Base-by-base conservation (phyloP, 2,113 vertebrate species). In the Physeter macrocephalus region DNA sequence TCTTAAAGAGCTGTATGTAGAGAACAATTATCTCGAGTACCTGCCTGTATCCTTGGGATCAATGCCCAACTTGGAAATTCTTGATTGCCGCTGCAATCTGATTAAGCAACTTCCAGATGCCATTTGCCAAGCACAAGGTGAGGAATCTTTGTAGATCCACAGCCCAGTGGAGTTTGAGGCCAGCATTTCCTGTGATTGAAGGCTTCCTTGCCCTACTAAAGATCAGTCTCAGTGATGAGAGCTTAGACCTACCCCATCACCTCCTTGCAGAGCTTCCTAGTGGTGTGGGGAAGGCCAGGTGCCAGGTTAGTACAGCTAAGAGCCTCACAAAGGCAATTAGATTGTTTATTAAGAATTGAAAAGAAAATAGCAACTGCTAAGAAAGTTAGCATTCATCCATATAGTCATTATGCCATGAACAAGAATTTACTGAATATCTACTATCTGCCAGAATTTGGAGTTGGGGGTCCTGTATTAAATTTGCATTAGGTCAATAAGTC, bases 1-100 rank as follows among this genome's bases (percentile, higher is more conserved):
- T 81, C 98, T 98, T 90, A 98, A 98, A 96, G 98, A 98, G 80
- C 95, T 99, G 66, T 93, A 99, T 25, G 39, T 98, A 39, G 98
- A 99, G 74, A 98, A 98, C 93, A 99, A 99, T 62, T 20, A 49
- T 41, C 91, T 98, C 61, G 96, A 98, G 67, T 49, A 90, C 64
- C 97, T 98, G 67, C 98, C 98, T 0, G 0, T 39, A 52, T 88
- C 97, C 46, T 96, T 98, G 14, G 52, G 98, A 9, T 96, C 72
- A 5, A 61, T 99, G 90, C 95, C 90, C 74, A 96, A 95, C 77
- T 69, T 99, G 95, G 88, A 98, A 96, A 90, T 98, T 88, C 96
- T 98, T 11, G 97, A 98, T 41, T 98, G 97, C 66, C 64, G 34
- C 54, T 97, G 98, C 88, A 98, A 98, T 46, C 94, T 93, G 54